phyloP scores from a whole-genome alignment of 2,797 vertebrate species.

The Hylomyscus alleni region DNA sequence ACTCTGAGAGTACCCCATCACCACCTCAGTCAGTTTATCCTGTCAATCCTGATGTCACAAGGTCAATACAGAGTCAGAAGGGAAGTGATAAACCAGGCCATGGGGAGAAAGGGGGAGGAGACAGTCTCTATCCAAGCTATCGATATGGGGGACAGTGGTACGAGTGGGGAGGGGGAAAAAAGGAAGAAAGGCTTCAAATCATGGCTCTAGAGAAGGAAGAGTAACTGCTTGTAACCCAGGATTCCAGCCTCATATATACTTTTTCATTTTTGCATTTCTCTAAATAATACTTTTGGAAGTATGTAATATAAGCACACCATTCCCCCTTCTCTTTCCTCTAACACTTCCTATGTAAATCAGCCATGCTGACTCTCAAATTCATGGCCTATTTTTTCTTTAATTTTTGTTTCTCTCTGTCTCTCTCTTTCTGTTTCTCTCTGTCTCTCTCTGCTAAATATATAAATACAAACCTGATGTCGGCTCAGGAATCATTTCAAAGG shows the following conservation, averaged over 20 bases:
- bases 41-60: neutral
- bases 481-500: neutral
- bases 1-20: neutral
- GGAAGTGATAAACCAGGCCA: neutral
- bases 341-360: neutral
- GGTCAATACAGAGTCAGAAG: neutral
- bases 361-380: neutral
- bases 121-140: neutral
- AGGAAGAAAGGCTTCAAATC: neutral
- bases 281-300: neutral
- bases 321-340: neutral
- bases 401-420: neutral
- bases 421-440: too few species aligned
- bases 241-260: too few species aligned
- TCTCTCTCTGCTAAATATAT: neutral
- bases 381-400: neutral
- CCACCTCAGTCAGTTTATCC: neutral
- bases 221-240: neutral
- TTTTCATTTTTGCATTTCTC: neutral
- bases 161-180: neutral
- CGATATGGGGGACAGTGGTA: neutral
- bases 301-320: neutral
- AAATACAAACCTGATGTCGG: neutral
- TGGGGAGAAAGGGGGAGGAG: too few species aligned
- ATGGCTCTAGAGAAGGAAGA: constrained; percentile 3